These are phyloP conservation scores for Meda fulgida DNA, from an alignment of 2,797 vertebrate genomes.

Conservation along the genomic window DNA sequence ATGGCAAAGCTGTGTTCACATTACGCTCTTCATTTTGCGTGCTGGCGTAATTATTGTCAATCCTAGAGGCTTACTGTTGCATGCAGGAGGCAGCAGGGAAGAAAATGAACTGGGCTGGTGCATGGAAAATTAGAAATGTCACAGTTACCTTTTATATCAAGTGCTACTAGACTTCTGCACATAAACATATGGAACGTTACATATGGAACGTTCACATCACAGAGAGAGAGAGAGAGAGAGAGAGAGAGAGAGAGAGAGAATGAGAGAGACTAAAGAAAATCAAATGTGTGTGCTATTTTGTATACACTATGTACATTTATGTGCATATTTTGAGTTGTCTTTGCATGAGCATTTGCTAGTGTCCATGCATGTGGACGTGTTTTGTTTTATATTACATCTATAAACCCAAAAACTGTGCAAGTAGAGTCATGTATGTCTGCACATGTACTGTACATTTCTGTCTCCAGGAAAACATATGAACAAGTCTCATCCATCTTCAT, in stretches of 20 bases:
- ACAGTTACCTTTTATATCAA: constrained; percentile 93
- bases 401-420: neutral
- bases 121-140: constrained; percentile 99
- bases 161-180: constrained; percentile 86
- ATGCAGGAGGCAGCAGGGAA: constrained; percentile 95
- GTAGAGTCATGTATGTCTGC: constrained; percentile 73
- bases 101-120: constrained; percentile 97
- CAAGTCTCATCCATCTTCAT: neutral
- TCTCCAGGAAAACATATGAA: neutral
- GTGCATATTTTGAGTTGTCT: constrained; percentile 27
- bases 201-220: constrained; percentile 28
- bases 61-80: constrained; percentile 98
- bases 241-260: constrained; percentile 15
- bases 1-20: constrained; percentile 96
- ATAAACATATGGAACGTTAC: constrained; percentile 32
- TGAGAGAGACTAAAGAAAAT: neutral
- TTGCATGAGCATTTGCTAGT: constrained; percentile 10
- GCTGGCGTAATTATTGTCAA: constrained; percentile 96
- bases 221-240: constrained; percentile 7
- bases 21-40: constrained; percentile 98
- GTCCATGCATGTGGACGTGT: constrained; percentile 55
- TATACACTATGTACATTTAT: constrained; percentile 15
- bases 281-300: constrained; percentile 2
- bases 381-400: constrained; percentile 23
- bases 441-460: constrained; percentile 47